Conservation (phyloP, 2,113 vertebrate species). For the Mandrillus leucophaeus region DNA sequence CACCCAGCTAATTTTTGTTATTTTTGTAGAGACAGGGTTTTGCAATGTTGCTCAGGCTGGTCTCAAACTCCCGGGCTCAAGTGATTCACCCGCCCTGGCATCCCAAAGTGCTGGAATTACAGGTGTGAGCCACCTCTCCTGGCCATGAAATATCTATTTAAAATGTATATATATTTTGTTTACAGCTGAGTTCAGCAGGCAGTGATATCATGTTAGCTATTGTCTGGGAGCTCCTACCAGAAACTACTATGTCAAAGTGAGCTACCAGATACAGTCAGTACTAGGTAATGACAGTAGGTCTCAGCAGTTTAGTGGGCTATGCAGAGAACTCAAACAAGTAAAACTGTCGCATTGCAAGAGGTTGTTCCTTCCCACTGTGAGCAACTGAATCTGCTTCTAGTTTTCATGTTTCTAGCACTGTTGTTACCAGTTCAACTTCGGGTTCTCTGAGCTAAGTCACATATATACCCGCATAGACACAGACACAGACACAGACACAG, state of each 20-base stretch:
- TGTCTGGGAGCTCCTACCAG: background rate
- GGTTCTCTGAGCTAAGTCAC: background rate
- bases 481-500: background rate
- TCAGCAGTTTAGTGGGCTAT: background rate
- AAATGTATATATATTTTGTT: conserved; percentile 44
- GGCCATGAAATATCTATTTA: conserved; percentile 74
- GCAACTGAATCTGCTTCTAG: background rate
- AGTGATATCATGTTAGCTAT: background rate
- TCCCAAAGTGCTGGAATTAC: too few relatives aligned
- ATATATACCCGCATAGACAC: background rate
- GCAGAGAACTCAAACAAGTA: background rate
- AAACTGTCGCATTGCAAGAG: background rate
- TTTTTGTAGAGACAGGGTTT: too few relatives aligned
- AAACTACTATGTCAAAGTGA: conserved; percentile 42
- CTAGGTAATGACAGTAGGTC: background rate
- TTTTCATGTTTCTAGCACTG: background rate
- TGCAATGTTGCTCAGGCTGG: too few relatives aligned
- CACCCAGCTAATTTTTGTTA: too few relatives aligned
- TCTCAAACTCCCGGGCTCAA: too few relatives aligned
- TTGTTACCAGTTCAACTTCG: background rate
- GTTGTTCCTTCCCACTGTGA: background rate
- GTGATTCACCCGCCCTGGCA: too few relatives aligned
- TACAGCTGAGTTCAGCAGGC: conserved; percentile 68
- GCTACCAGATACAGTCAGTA: conserved; percentile 73
- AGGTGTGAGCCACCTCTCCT: too few relatives aligned